A percentile compares a stretch with the other conserved stretches of the same genome.
Evolutionary conservation across 2,113 vertebrate genomes (phyloP).

Genomic region (Notothenia coriiceps): DNA sequence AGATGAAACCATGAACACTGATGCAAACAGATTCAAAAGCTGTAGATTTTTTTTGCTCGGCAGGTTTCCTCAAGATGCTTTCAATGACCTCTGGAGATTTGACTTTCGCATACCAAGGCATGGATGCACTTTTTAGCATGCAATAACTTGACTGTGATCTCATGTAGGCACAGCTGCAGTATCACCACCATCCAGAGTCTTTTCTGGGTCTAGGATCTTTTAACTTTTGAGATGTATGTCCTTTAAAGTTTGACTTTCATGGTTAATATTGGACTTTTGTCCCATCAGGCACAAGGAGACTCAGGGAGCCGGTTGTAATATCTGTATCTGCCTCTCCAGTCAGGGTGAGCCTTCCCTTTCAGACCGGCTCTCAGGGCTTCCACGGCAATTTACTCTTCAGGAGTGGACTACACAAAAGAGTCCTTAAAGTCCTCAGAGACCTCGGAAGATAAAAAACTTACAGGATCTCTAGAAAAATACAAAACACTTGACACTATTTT

Average conservation of each 20-base stretch:
- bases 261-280: constrained; percentile 65
- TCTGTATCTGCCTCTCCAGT: constrained; percentile 74
- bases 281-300: constrained; percentile 62
- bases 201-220: constrained; percentile 34
- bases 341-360: constrained; percentile 68
- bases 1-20: not conserved
- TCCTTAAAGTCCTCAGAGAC: constrained; percentile 69
- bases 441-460: constrained; percentile 63
- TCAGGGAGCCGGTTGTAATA: constrained; percentile 68
- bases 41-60: not conserved
- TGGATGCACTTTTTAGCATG: not conserved
- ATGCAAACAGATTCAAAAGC: not conserved
- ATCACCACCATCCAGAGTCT: constrained; percentile 25
- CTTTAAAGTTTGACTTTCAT: constrained; percentile 70
- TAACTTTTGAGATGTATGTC: constrained; percentile 43
- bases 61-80: constrained; percentile 10
- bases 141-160: not conserved
- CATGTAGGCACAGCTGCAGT: not conserved
- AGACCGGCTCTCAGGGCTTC: constrained; percentile 67
- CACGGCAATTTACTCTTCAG: constrained; percentile 73
- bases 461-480: constrained; percentile 44
- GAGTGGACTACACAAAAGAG: constrained; percentile 67
- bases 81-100: constrained; percentile 21
- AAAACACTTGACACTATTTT: constrained; percentile 44
- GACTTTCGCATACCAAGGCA: not conserved